phyloP scores from a whole-genome alignment of 2,113 vertebrate species.

The Sphyrna mokarran region DNA sequence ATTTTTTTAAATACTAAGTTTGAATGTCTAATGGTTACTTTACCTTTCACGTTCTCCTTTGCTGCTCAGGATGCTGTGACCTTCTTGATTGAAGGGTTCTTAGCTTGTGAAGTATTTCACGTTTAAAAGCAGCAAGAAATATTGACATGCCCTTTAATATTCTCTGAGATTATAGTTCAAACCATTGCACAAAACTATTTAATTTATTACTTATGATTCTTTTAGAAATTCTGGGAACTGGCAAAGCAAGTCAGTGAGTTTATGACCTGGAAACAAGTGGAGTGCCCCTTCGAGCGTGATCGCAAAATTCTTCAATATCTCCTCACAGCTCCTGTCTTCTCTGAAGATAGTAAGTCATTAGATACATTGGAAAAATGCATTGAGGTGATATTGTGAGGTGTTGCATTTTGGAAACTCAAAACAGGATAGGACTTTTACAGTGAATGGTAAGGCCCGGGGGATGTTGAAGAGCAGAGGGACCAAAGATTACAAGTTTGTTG shows the following conservation, averaged over 20 bases:
- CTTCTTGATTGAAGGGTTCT: not conserved
- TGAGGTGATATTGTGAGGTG: not conserved
- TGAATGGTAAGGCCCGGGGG: no score
- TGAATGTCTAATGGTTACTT: not conserved
- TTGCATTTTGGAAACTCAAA: no score
- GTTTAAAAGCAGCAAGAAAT: not conserved
- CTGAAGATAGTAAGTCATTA: constrained; percentile 72
- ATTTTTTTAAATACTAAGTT: not conserved
- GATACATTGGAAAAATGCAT: not conserved
- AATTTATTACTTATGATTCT: constrained; percentile 17
- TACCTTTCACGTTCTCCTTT: not conserved
- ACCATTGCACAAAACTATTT: no score
- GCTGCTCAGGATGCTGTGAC: not conserved
- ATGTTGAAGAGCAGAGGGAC: no score
- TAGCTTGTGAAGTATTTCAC: not conserved
- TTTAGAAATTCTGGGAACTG: constrained; percentile 92
- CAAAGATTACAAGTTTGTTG: no score
- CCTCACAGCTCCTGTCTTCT: constrained; percentile 78
- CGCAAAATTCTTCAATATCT: constrained; percentile 82
- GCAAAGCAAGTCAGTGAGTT: constrained; percentile 90
- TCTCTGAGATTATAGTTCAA: constrained; percentile 29
- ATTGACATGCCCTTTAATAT: not conserved
- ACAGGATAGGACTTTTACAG: no score
- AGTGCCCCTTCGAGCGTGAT: constrained; percentile 88
- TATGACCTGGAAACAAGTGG: constrained; percentile 87